Evolutionary conservation across 2,888 invertebrate species (phyloP).

Genomic region (Doris montereyensis): DNA sequence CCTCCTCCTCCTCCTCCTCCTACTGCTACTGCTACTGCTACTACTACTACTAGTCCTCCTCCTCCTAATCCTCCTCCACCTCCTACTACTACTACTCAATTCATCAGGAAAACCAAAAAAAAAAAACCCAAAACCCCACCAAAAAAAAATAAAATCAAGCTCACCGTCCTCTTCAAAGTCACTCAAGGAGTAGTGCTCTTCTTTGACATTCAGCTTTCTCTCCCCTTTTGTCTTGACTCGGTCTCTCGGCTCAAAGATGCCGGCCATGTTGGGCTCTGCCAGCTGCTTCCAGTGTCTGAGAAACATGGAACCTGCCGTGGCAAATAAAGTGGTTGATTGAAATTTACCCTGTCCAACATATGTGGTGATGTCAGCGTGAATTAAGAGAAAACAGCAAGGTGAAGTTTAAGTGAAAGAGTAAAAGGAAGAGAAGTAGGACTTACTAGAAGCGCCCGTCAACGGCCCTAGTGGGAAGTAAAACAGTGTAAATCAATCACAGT

Average conservation of each 20-base stretch:
- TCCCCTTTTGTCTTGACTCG: constrained; percentile 82
- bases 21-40: too few relatives aligned
- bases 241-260: constrained; percentile 90
- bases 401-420: background rate
- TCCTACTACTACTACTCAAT: too few relatives aligned
- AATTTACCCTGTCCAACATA: too few relatives aligned
- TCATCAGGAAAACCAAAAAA: too few relatives aligned
- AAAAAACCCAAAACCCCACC: too few relatives aligned
- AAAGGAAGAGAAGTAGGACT: background rate
- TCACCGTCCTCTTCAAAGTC: constrained; percentile 80
- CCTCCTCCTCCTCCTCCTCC: too few relatives aligned
- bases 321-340: background rate
- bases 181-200: constrained; percentile 78
- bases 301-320: constrained; percentile 82
- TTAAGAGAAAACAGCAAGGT: background rate
- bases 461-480: too few relatives aligned
- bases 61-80: too few relatives aligned
- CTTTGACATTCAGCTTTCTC: constrained; percentile 60
- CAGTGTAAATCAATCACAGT: too few relatives aligned
- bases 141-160: constrained; percentile 30
- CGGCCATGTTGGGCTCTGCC: constrained; percentile 93
- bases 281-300: constrained; percentile 94
- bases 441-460: background rate
- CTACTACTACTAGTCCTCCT: too few relatives aligned
- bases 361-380: too few relatives aligned